Evolutionary conservation across 2,113 vertebrate species (phyloP), one percentile per base, ranked within the genome.

Genomic region (Pseudopodoces humilis): DNA sequence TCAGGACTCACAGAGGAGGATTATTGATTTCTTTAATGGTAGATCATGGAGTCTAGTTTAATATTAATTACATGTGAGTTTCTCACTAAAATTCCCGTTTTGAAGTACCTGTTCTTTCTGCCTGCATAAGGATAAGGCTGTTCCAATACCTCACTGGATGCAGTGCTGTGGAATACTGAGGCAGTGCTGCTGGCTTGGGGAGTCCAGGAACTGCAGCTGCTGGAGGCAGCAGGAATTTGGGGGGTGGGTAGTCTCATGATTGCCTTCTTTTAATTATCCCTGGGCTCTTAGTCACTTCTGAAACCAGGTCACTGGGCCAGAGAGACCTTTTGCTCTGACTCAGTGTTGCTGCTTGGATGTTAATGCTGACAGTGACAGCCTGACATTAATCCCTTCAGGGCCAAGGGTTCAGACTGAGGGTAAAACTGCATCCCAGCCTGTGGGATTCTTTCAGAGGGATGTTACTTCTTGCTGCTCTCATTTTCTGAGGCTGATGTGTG

Each of bases 371-470:
- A 94, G 46, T 65, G 90, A 83, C 75, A 91, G 70, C 76, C 92
- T 83, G 96, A 83, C 39, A 11, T 56, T 96, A 97, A 97, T 94
- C 92, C 44, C 55, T 69, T 13, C n/a, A 15, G 68, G 90, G 65
- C 37, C 30, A 12, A 14, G 83, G 47, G 94, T 91, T 94, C 88
- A 93, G 88, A 22, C 2, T 83, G 75, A 94, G 90, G 67, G 43
- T 93, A 60, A 65, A 93, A 85, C 86, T 72, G 46, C 52, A 60
- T 53, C 95, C n/a, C 39, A 44, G 74, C 33, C 60, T 4, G 1
- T 31, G 52, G 28, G 15, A 3, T 23, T 50, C 13, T 3, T 64
- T 62, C 33, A 49, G 43, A 37, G 49, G 24, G 44, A 9, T 15
- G n/a, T 31, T 62, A 4, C 49, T 69, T 68, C 49, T 67, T 25